phyloP scores from a whole-genome alignment of 2,797 vertebrate species.

The Agapornis canus region DNA sequence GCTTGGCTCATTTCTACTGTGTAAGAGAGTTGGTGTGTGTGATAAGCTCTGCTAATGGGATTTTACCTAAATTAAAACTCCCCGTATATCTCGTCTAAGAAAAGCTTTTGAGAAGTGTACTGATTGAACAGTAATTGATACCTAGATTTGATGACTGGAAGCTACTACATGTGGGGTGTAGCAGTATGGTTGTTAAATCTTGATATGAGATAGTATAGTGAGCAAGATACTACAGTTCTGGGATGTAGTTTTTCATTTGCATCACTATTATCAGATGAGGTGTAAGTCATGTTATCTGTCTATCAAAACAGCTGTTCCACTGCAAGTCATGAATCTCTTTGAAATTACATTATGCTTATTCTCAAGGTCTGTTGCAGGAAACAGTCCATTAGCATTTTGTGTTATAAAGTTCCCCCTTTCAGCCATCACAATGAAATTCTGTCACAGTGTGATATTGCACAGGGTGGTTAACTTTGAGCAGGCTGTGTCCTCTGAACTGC shows the following conservation, averaged over 20 bases:
- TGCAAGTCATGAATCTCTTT: background rate
- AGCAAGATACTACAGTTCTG: background rate
- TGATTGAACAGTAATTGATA: background rate
- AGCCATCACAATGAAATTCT: background rate
- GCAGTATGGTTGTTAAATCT: background rate
- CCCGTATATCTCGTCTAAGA: background rate
- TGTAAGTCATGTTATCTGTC: background rate
- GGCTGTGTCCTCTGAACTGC: background rate
- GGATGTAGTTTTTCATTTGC: background rate
- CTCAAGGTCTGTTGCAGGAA: background rate
- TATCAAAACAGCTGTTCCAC: background rate
- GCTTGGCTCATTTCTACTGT: background rate
- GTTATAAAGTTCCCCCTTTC: background rate
- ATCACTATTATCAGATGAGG: background rate
- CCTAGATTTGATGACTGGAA: background rate
- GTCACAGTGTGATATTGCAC: background rate
- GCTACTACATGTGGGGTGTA: background rate
- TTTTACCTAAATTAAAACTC: background rate
- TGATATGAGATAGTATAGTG: rapidly evolving
- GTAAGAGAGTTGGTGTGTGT: background rate
- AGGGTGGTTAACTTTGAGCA: background rate
- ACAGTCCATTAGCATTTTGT: background rate
- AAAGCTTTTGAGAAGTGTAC: background rate
- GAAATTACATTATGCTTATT: background rate
- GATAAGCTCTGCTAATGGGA: background rate